A percentile compares a stretch with the other conserved stretches of the same genome.
These are phyloP conservation scores for Colletes collaris DNA, from an alignment of 2,888 invertebrate species.

Conservation along the genomic window DNA sequence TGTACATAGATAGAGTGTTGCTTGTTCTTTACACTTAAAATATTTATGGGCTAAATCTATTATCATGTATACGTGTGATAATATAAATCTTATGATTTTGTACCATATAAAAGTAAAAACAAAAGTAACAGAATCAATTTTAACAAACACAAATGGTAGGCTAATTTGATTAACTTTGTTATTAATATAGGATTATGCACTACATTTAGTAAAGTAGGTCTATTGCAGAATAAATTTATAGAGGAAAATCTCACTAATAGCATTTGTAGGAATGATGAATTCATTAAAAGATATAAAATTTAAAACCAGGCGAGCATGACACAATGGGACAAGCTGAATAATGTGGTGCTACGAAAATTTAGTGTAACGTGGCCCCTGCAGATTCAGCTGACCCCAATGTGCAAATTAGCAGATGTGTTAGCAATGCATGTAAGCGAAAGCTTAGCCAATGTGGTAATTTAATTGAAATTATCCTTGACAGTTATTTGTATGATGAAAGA, in stretches of 20 bases:
- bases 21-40: too few species aligned
- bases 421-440: slow-evolving; percentile 71
- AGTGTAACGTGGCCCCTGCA: slow-evolving; percentile 85
- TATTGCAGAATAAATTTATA: slow-evolving; percentile 21
- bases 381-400: slow-evolving; percentile 84
- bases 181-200: slow-evolving; percentile 8
- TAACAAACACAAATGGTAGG: slow-evolving; percentile 17
- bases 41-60: too few species aligned
- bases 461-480: slow-evolving; percentile 37
- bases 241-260: slow-evolving; percentile 28
- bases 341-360: slow-evolving; percentile 87
- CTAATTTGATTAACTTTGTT: not conserved
- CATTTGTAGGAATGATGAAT: slow-evolving; percentile 24
- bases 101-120: slow-evolving; percentile 6
- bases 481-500: slow-evolving; percentile 29
- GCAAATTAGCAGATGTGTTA: slow-evolving; percentile 74
- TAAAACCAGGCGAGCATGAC: slow-evolving; percentile 71
- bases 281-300: slow-evolving; percentile 48
- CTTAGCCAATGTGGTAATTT: slow-evolving; percentile 52
- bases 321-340: slow-evolving; percentile 87
- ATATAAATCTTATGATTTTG: not conserved
- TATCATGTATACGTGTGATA: too few species aligned
- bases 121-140: not conserved
- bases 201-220: slow-evolving; percentile 23
- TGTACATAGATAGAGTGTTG: not conserved